Percentiles rank a stretch among this genome's conserved stretches.
phyloP scores from a whole-genome alignment of 2,797 vertebrate genomes.

The Eleutherodactylus coqui region DNA sequence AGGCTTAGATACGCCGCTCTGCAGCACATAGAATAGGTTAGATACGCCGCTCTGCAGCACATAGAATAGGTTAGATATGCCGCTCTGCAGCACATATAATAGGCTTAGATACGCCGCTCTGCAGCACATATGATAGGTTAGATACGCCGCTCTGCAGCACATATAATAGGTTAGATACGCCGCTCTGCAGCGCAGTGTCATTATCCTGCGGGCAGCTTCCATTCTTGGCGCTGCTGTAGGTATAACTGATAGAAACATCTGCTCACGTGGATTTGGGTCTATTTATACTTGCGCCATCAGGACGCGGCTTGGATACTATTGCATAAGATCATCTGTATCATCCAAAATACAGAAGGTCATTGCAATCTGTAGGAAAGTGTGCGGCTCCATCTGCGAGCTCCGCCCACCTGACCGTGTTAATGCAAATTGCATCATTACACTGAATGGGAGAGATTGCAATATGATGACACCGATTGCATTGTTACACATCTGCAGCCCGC shows the following conservation, averaged over 20 bases:
- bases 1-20: too few relatives aligned
- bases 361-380: slow-evolving; percentile 1
- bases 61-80: too few relatives aligned
- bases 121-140: too few relatives aligned
- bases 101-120: too few relatives aligned
- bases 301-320: neutral
- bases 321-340: slow-evolving; percentile 10
- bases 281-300: neutral
- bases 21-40: too few relatives aligned
- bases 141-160: too few relatives aligned
- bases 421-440: slow-evolving; percentile 45
- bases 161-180: too few relatives aligned
- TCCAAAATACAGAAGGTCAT: slow-evolving; percentile 7
- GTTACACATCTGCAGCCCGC: neutral
- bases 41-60: too few relatives aligned
- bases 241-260: neutral
- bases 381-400: neutral
- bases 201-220: too few relatives aligned
- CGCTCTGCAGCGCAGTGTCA: too few relatives aligned
- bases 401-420: slow-evolving; percentile 14
- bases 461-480: slow-evolving; percentile 47
- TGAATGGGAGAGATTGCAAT: slow-evolving; percentile 36
- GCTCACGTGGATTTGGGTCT: neutral
- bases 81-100: too few relatives aligned
- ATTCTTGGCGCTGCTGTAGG: neutral